phyloP scores from a whole-genome alignment of 2,113 vertebrate species.

The Chaetops frenatus region DNA sequence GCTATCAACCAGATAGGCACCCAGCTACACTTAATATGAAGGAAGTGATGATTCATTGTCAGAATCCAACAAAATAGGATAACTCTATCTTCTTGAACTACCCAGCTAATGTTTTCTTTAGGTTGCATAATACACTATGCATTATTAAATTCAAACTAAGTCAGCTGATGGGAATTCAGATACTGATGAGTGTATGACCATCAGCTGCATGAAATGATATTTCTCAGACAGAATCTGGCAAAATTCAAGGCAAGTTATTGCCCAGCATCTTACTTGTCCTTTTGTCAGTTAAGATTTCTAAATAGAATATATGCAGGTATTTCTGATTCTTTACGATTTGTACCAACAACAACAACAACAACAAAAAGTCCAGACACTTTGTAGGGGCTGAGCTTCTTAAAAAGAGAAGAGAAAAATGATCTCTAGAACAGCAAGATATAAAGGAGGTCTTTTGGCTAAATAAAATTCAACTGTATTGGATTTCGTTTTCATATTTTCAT shows the following conservation, averaged over 20 bases:
- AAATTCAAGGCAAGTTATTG: background rate
- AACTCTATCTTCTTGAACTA: background rate
- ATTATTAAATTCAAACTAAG: conserved; percentile 21
- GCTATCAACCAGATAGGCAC: conserved; percentile 1
- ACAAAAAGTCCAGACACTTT: background rate
- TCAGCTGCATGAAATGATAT: background rate
- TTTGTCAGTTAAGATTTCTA: background rate
- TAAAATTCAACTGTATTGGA: background rate
- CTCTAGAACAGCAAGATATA: background rate
- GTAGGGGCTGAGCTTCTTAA: rapidly evolving
- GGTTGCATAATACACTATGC: background rate
- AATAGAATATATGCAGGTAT: background rate
- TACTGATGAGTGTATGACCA: background rate
- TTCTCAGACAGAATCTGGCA: background rate
- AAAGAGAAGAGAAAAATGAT: background rate
- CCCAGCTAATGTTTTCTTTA: conserved; percentile 22
- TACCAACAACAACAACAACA: rapidly evolving
- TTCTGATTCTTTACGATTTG: background rate
- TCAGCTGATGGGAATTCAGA: conserved; percentile 11
- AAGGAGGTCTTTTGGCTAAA: background rate
- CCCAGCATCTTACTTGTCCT: background rate
- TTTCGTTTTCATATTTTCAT: too few species aligned
- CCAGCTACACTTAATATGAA: background rate
- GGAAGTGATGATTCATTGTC: conserved; percentile 35
- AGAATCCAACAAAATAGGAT: conserved; percentile 49